Evolutionary conservation across 1,140 invertebrate species (phyloP).

Genomic region (Melitaea cinxia): DNA sequence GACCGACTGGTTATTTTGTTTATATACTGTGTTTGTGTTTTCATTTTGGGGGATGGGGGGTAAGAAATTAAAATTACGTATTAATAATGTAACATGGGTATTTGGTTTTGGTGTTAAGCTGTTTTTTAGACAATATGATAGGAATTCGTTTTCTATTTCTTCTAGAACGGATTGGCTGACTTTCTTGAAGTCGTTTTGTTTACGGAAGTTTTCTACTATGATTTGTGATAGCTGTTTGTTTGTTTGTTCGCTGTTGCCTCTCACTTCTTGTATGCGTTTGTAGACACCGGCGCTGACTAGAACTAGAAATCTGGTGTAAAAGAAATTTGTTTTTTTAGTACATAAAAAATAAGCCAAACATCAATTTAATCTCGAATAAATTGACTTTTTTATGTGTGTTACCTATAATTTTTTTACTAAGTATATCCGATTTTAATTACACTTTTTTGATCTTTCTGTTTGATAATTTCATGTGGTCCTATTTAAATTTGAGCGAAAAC

Average conservation of each 20-base stretch:
- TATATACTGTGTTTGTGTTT: conserved; percentile 28
- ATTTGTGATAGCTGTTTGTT: conserved; percentile 91
- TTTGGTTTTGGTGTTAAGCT: conserved; percentile 77
- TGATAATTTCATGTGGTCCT: too few relatives aligned
- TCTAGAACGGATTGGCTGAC: conserved; percentile 94
- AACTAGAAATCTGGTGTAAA: conserved; percentile 88
- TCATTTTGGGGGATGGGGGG: conserved; percentile 83
- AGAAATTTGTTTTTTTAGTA: too few relatives aligned
- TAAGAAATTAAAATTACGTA: conserved; percentile 93
- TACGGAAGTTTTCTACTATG: conserved; percentile 91
- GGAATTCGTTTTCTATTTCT: conserved; percentile 91
- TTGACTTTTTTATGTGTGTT: too few relatives aligned
- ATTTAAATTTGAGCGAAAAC: too few relatives aligned
- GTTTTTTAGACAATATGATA: conserved; percentile 89
- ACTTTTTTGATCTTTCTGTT: too few relatives aligned
- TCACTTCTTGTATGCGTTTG: conserved; percentile 90
- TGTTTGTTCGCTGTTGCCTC: conserved; percentile 88
- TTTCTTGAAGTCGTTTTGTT: conserved; percentile 89
- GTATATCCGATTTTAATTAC: too few relatives aligned
- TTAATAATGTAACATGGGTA: conserved; percentile 87
- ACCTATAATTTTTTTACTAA: too few relatives aligned
- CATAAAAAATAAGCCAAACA: too few relatives aligned
- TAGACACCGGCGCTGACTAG: conserved; percentile 93
- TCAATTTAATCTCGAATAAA: too few relatives aligned
- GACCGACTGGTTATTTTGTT: too few relatives aligned